phyloP scores from a whole-genome alignment of 2,113 vertebrate genomes.

The Planiliza haematocheilus region DNA sequence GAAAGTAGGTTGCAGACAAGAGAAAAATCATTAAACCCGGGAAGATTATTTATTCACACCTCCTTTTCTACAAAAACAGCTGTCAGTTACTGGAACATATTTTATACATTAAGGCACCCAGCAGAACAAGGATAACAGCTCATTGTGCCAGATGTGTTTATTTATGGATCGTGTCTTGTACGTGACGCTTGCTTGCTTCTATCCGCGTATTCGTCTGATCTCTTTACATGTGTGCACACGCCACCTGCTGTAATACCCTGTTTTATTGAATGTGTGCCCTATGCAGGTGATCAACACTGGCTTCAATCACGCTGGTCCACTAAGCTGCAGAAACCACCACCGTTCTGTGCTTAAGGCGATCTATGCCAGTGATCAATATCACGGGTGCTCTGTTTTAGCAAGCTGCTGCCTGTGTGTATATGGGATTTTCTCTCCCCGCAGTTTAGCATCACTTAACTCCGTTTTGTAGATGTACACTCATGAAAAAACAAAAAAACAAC shows the following conservation, averaged over 20 bases:
- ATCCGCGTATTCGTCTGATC: background rate
- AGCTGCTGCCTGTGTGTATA: background rate
- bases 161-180: no score
- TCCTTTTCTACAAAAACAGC: no score
- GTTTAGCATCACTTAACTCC: slow-evolving; percentile 27
- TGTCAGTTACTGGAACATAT: background rate
- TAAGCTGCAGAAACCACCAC: background rate
- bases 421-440: slow-evolving; percentile 2
- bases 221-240: background rate
- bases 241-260: background rate
- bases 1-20: slow-evolving; percentile 13
- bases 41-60: no score
- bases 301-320: background rate
- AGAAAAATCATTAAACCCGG: background rate
- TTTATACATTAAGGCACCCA: background rate
- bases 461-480: slow-evolving; percentile 1
- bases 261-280: background rate
- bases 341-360: slow-evolving; percentile 1
- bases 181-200: background rate
- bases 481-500: background rate
- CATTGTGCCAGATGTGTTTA: no score
- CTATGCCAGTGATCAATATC: slow-evolving; percentile 1
- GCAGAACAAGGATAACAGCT: background rate
- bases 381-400: background rate
- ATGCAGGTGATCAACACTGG: background rate